Conservation (phyloP, 1,140 invertebrate genomes). For the Aphelenchoides fujianensis region DNA sequence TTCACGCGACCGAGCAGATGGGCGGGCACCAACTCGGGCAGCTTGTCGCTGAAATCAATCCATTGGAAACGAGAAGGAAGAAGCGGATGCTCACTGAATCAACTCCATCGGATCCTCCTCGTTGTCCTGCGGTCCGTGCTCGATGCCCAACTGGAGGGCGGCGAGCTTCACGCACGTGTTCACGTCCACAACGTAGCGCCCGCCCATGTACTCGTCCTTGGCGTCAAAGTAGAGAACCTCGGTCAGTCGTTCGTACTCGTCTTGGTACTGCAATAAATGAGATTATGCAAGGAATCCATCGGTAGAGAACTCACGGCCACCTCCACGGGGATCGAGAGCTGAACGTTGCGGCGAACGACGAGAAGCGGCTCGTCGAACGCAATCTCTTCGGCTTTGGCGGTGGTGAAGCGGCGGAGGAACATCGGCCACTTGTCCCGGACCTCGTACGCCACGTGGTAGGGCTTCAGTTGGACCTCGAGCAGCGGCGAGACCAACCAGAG, state of each 20-base stretch:
- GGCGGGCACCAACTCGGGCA: conserved; percentile 33
- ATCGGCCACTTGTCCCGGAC: conserved; percentile 43
- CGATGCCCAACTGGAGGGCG: conserved; percentile 45
- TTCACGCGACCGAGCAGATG: conserved; percentile 27
- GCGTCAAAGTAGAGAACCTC: conserved; percentile 50
- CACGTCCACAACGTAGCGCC: conserved; percentile 46
- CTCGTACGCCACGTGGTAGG: conserved; percentile 44
- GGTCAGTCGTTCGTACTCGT: conserved; percentile 38
- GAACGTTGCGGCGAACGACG: conserved; percentile 45
- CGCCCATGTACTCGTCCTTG: conserved; percentile 43
- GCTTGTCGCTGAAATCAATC: conserved; percentile 42
- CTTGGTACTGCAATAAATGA: conserved; percentile 30
- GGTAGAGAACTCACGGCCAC: conserved; percentile 23
- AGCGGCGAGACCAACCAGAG: conserved; percentile 49
- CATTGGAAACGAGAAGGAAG: background rate
- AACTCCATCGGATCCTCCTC: conserved; percentile 41
- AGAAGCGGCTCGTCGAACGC: conserved; percentile 44
- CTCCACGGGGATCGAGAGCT: conserved; percentile 33
- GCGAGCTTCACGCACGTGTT: conserved; percentile 39
- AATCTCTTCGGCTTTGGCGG: conserved; percentile 42
- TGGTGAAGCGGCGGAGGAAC: conserved; percentile 45
- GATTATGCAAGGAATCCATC: background rate
- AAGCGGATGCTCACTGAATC: conserved; percentile 32
- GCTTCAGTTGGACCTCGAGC: conserved; percentile 49
- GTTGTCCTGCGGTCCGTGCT: conserved; percentile 38